Percentiles rank a stretch among this genome's conserved stretches.
Conservation (phyloP, 2,888 invertebrate species). For the Papilio elwesi region DNA sequence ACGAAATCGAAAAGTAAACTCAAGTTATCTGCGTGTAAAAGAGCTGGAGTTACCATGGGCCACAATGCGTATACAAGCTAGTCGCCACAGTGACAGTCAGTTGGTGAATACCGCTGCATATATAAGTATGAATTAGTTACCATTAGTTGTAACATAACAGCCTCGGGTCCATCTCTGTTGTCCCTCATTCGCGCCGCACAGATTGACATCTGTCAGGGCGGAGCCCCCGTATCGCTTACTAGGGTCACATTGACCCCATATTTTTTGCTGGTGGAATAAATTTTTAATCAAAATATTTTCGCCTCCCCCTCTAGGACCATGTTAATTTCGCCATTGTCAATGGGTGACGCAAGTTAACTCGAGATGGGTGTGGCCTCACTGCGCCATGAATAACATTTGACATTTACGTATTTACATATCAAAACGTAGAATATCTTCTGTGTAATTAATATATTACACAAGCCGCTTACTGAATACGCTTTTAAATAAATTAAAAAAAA, state of each 20-base stretch:
- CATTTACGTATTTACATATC: conserved; percentile 30
- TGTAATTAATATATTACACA: conserved; percentile 20
- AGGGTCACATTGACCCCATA: conserved; percentile 62
- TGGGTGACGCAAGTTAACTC: conserved; percentile 70
- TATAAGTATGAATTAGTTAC: background rate
- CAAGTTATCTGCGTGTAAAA: too few species aligned
- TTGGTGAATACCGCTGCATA: background rate
- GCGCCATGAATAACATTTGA: conserved; percentile 54
- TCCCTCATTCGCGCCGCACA: conserved; percentile 57
- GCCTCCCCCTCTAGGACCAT: conserved; percentile 60
- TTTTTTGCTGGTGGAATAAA: conserved; percentile 71
- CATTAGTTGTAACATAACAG: conserved; percentile 35
- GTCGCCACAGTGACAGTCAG: background rate
- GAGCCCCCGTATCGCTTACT: conserved; percentile 47
- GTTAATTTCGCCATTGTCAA: conserved; percentile 76
- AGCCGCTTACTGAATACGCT: background rate
- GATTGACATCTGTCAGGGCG: conserved; percentile 80
- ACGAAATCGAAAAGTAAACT: too few species aligned
- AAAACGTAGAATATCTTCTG: conserved; percentile 12
- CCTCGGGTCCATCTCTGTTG: conserved; percentile 49
- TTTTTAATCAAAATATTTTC: conserved; percentile 83
- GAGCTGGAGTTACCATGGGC: background rate
- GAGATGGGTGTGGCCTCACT: conserved; percentile 60
- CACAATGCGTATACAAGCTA: background rate
- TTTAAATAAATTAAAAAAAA: conserved; percentile 9